A percentile compares a stretch with the other conserved stretches of the same genome.
phyloP scores from a whole-genome alignment of 1,140 invertebrate genomes.

The Dermatophagoides farinae region DNA sequence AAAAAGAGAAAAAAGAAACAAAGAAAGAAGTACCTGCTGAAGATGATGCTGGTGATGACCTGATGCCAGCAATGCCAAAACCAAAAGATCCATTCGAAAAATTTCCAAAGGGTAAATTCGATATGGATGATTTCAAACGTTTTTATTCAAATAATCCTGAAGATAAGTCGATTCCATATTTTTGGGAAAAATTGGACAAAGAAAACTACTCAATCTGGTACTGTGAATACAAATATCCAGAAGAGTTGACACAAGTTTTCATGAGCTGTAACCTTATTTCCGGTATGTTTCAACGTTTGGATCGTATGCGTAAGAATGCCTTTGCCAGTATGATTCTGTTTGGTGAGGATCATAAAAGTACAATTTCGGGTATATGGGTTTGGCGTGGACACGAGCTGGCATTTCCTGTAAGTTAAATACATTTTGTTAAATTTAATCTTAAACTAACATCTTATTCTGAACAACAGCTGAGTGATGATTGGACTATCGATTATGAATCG shows the following conservation, averaged over 20 bases:
- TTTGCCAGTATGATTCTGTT: conserved; percentile 86
- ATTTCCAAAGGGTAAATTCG: conserved; percentile 46
- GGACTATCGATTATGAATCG: conserved; percentile 90
- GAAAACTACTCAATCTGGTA: conserved; percentile 95
- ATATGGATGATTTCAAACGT: conserved; percentile 92
- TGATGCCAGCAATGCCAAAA: conserved; percentile 52
- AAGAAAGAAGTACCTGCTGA: conserved; percentile 37
- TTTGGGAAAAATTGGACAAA: conserved; percentile 94
- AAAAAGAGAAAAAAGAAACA: conserved; percentile 28
- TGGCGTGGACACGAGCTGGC: conserved; percentile 88
- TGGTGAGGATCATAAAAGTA: conserved; percentile 71
- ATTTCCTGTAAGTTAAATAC: conserved; percentile 42
- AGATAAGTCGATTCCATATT: conserved; percentile 78
- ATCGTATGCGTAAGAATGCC: conserved; percentile 88
- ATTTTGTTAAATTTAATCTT: background rate
- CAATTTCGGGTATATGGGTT: conserved; percentile 88
- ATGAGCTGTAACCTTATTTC: conserved; percentile 89
- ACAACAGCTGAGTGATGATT: conserved; percentile 54
- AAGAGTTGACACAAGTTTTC: conserved; percentile 77
- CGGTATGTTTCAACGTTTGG: conserved; percentile 93
- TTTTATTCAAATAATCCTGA: conserved; percentile 93
- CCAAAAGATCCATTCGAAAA: conserved; percentile 75
- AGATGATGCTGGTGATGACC: conserved; percentile 41
- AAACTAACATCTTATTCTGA: background rate
- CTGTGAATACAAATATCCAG: conserved; percentile 85